These are phyloP conservation scores for Drosophila arizonae DNA, from an alignment of 1,140 invertebrate genomes.

Conservation along the genomic window DNA sequence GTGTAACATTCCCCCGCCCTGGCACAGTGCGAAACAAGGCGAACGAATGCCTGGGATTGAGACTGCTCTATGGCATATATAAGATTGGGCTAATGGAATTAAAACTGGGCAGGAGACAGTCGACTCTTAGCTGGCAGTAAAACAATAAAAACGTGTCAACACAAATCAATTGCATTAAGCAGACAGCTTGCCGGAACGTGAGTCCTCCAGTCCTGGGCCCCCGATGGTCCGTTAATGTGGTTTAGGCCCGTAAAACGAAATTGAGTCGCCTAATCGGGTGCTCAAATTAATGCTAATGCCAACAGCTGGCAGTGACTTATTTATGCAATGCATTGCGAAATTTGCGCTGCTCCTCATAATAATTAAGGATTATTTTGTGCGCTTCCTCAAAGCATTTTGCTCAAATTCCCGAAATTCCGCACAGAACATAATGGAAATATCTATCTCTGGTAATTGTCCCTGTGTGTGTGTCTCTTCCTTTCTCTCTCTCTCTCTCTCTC, in stretches of 20 bases:
- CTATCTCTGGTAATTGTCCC: not conserved
- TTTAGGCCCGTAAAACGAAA: constrained; percentile 30
- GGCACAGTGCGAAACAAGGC: constrained; percentile 20
- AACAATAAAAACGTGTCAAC: constrained; percentile 67
- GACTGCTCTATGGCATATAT: not conserved
- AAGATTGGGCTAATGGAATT: constrained; percentile 70
- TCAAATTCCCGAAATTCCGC: constrained; percentile 2
- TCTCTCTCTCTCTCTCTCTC: not conserved
- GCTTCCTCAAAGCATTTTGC: not conserved
- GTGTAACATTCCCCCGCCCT: not conserved
- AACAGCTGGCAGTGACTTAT: constrained; percentile 77
- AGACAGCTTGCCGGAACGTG: not conserved
- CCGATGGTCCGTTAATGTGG: not conserved
- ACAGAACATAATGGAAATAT: constrained; percentile 14
- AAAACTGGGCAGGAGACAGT: constrained; percentile 62
- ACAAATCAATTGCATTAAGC: constrained; percentile 78
- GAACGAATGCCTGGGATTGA: not conserved
- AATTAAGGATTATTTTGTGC: constrained; percentile 43
- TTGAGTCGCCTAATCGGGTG: constrained; percentile 50
- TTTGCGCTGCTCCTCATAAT: constrained; percentile 42
- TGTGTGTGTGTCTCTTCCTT: not conserved
- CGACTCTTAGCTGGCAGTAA: constrained; percentile 12
- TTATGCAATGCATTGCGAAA: constrained; percentile 48
- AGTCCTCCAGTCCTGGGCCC: not conserved
- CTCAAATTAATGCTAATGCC: constrained; percentile 60